Conservation (phyloP, 2,888 invertebrate genomes). For the Heliconius ethilla region DNA sequence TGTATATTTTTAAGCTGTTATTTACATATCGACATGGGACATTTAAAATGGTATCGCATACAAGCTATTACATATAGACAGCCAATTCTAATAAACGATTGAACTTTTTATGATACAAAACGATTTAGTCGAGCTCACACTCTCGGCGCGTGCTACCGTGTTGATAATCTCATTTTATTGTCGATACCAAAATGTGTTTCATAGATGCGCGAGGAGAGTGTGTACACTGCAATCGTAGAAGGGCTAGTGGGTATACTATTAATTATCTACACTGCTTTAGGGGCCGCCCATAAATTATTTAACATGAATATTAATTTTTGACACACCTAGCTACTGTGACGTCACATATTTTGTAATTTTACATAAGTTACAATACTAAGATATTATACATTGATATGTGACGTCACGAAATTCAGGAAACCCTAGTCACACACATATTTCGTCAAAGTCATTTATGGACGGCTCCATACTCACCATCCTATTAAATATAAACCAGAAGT, state of each 20-base stretch:
- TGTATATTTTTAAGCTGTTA: constrained; percentile 25
- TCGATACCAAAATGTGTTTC: not conserved
- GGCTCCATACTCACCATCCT: constrained; percentile 28
- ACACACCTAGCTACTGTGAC: not conserved
- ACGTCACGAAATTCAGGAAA: not conserved
- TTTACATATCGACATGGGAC: constrained; percentile 29
- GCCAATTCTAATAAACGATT: constrained; percentile 29
- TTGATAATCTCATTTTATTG: constrained; percentile 6
- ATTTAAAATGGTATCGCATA: constrained; percentile 21
- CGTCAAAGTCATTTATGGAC: not conserved
- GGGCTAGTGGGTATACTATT: constrained; percentile 6
- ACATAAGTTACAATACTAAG: not conserved
- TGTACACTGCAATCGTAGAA: constrained; percentile 5
- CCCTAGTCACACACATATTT: not conserved
- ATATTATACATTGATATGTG: not conserved
- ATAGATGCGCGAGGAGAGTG: not conserved
- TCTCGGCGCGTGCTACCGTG: not conserved
- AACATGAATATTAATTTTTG: not conserved
- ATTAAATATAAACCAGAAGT: constrained; percentile 46
- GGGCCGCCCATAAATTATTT: not conserved
- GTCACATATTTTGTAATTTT: not conserved
- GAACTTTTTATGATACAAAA: constrained; percentile 26
- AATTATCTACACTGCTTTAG: constrained; percentile 35
- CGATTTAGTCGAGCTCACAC: constrained; percentile 1
- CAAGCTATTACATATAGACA: constrained; percentile 26